phyloP scores from a whole-genome alignment of 2,888 invertebrate species.

The Hydraecia micacea region DNA sequence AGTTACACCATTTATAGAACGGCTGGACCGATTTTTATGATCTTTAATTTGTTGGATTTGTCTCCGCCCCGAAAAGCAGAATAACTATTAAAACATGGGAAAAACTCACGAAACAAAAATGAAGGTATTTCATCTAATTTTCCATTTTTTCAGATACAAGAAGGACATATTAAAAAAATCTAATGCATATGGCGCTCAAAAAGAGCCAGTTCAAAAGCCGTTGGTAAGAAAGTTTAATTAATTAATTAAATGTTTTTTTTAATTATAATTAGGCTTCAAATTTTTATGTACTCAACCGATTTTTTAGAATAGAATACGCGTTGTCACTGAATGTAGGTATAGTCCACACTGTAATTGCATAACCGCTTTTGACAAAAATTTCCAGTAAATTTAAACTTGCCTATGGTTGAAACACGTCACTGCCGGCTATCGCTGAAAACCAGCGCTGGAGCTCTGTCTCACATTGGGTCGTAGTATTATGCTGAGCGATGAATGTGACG shows the following conservation, averaged over 20 bases:
- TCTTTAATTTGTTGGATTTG: no score
- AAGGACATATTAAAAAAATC: neutral
- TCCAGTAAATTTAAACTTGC: neutral
- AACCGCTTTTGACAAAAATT: neutral
- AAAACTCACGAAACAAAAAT: no score
- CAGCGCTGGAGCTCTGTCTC: no score
- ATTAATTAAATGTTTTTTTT: neutral
- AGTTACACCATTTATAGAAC: no score
- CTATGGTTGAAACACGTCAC: neutral
- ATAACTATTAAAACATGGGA: no score
- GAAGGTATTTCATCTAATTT: no score
- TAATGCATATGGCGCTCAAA: neutral
- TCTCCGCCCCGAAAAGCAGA: no score
- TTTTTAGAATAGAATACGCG: neutral
- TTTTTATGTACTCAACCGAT: no score
- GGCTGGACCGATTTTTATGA: no score
- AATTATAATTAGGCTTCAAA: neutral
- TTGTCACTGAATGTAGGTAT: neutral
- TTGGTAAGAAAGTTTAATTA: slow-evolving; percentile 20
- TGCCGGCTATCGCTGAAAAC: no score
- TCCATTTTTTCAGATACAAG: neutral
- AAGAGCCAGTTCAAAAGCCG: neutral
- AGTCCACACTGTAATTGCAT: no score
- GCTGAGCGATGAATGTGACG: neutral
- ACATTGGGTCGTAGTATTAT: neutral